A percentile compares a stretch with the other conserved stretches of the same genome.
These are phyloP conservation scores for Dolichallabes microphthalmus DNA, from an alignment of 2,113 vertebrate species.

Conservation along the genomic window DNA sequence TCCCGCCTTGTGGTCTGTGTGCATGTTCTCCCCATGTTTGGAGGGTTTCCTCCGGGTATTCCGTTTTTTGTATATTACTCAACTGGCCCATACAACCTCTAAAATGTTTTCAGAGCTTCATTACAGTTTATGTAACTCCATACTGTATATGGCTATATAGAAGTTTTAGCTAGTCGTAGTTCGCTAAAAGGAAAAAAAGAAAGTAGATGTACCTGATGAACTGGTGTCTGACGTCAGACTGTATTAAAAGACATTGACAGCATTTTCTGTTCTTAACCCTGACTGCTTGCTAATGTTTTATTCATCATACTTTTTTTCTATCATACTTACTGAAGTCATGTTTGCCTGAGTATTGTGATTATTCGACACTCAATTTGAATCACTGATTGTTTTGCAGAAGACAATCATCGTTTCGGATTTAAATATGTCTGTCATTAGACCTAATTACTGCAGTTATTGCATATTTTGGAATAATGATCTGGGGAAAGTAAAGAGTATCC, in stretches of 20 bases:
- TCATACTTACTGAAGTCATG: neutral
- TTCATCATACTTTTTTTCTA: neutral
- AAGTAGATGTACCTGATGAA: neutral
- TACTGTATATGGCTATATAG: neutral
- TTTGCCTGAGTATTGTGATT: conserved; percentile 2
- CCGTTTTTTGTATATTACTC: neutral
- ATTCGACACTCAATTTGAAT: conserved; percentile 5
- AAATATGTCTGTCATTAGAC: conserved; percentile 36
- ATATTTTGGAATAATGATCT: conserved; percentile 44
- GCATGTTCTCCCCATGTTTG: too few species aligned
- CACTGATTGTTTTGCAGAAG: conserved; percentile 29
- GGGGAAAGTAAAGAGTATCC: conserved; percentile 31
- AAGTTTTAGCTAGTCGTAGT: too few species aligned
- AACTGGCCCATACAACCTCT: neutral
- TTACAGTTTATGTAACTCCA: neutral
- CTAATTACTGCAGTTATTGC: conserved; percentile 43
- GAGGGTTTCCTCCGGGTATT: too few species aligned
- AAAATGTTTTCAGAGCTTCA: neutral
- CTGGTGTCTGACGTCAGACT: neutral
- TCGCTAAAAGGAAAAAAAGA: neutral
- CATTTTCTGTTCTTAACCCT: neutral
- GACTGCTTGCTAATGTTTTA: neutral
- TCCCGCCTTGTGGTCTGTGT: too few species aligned
- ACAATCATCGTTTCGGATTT: conserved; percentile 36
- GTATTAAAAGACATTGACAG: neutral